Base-by-base conservation (phyloP, 1,140 invertebrate genomes). In the Drosophila teissieri region DNA sequence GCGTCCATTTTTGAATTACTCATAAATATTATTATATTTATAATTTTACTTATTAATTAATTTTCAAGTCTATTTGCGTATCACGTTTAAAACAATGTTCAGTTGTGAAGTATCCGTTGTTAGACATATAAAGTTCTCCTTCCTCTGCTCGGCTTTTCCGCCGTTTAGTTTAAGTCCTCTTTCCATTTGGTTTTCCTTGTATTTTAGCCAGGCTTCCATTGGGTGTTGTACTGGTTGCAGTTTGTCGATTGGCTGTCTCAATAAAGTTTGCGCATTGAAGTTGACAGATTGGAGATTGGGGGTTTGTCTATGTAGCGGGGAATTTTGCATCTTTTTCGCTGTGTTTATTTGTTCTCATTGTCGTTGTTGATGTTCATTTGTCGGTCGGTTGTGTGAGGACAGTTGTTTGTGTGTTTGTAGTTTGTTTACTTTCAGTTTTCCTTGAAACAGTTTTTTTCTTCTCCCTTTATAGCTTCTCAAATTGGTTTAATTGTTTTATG, bases 11-110 rank as follows among this genome's bases (percentile, higher is more conserved):
- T 83, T 85, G 80, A 76, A 77, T 88, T 86, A 83, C 83, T 86
- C 82, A 88, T 86, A 86, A 86, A 86, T 86, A 86, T 86, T 83
- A 86, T 82, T 78, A 78, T 83, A 78, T 82, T 86, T 89, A 78
- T 79, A 89, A 77, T 83, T 89, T 88, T 88, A 84, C 84, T 88
- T 88, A 88, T 84, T 72, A 86, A 85, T 90, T 90, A 90, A 81
- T 78, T 84, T 89, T 89, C 85, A 90, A 90, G 85, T 90, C 80
- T 90, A 90, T 89, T 90, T 90, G 86, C 85, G 78, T 90, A 90
- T 89, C 84, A 89, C 84, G 85, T 89, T 89, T 84, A 89, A 88
- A 88, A 88, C 84, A 89, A 86, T 90, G 77, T 90, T 89, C 80
- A 85, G 80, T 90, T 89, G 80, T 90, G 84, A 85, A 85, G 68